A percentile compares a stretch with the other conserved stretches of the same genome.
phyloP scores from a whole-genome alignment of 2,113 vertebrate genomes.

The Chinchilla lanigera region DNA sequence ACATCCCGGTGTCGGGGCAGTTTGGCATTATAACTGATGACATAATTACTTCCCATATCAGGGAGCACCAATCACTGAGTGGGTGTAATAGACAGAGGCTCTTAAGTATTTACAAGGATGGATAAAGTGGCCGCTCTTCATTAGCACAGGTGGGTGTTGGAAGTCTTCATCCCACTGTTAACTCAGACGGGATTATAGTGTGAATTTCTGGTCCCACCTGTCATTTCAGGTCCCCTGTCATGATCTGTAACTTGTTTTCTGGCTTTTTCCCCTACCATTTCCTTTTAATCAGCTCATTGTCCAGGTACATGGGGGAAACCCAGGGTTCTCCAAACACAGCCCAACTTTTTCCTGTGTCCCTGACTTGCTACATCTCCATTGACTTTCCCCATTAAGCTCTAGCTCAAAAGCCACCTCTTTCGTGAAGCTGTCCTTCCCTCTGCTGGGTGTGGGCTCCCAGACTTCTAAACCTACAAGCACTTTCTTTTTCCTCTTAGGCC shows the following conservation, averaged over 20 bases:
- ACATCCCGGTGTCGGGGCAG: not conserved
- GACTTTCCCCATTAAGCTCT: not conserved
- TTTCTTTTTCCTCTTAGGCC: not conserved
- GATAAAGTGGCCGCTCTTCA: not conserved
- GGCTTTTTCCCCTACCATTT: not conserved
- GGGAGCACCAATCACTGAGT: not conserved
- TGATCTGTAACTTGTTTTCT: not conserved
- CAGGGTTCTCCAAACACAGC: not conserved
- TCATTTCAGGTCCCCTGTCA: not conserved
- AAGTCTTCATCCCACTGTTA: not conserved
- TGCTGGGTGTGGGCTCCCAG: not conserved
- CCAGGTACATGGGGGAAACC: not conserved
- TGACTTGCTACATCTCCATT: not conserved
- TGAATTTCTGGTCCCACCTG: not conserved
- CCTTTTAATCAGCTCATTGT: not conserved
- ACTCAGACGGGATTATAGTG: not conserved
- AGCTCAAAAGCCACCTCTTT: not conserved
- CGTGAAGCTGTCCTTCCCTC: not conserved
- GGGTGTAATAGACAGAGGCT: not conserved
- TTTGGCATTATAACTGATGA: conserved; percentile 64
- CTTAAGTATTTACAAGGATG: conserved; percentile 36
- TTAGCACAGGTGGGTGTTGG: not conserved
- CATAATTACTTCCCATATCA: conserved; percentile 42
- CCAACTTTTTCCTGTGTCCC: not conserved
- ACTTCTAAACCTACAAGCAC: not conserved